Evolutionary conservation across 2,113 vertebrate species (phyloP).

Genomic region (Lophius piscatorius): DNA sequence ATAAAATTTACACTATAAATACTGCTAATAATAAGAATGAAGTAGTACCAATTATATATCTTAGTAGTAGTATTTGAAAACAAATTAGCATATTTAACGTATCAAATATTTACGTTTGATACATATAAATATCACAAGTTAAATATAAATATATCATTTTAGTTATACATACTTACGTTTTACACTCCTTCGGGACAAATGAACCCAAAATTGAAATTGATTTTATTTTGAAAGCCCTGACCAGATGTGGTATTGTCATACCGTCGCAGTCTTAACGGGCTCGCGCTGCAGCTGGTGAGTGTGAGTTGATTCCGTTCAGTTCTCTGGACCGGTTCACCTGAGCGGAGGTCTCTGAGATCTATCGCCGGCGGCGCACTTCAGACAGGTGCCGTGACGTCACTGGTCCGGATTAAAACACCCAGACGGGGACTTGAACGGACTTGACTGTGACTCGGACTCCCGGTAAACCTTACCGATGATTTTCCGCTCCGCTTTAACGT

Average conservation of each 20-base stretch:
- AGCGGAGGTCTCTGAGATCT: neutral
- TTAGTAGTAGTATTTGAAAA: too few relatives aligned
- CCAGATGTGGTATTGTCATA: neutral
- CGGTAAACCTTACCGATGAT: slow-evolving; percentile 22
- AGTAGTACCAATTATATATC: too few relatives aligned
- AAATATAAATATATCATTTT: too few relatives aligned
- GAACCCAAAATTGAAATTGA: too few relatives aligned
- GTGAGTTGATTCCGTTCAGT: slow-evolving; percentile 59
- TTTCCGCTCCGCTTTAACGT: neutral
- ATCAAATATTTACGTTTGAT: too few relatives aligned
- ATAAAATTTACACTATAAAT: too few relatives aligned
- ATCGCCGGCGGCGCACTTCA: neutral
- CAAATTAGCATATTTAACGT: too few relatives aligned
- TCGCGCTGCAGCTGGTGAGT: slow-evolving; percentile 8
- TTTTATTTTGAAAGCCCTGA: slow-evolving; percentile 38
- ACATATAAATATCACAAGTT: too few relatives aligned
- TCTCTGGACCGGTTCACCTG: slow-evolving; percentile 39
- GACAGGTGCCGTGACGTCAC: neutral
- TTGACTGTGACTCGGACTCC: slow-evolving; percentile 41
- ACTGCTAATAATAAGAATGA: too few relatives aligned
- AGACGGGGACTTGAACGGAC: slow-evolving; percentile 41
- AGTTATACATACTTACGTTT: too few relatives aligned
- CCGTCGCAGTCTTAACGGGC: accelerated
- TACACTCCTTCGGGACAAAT: too few relatives aligned
- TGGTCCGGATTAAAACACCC: neutral